These are phyloP conservation scores for Chunga burmeisteri DNA, from an alignment of 2,113 vertebrate genomes.

Conservation along the genomic window DNA sequence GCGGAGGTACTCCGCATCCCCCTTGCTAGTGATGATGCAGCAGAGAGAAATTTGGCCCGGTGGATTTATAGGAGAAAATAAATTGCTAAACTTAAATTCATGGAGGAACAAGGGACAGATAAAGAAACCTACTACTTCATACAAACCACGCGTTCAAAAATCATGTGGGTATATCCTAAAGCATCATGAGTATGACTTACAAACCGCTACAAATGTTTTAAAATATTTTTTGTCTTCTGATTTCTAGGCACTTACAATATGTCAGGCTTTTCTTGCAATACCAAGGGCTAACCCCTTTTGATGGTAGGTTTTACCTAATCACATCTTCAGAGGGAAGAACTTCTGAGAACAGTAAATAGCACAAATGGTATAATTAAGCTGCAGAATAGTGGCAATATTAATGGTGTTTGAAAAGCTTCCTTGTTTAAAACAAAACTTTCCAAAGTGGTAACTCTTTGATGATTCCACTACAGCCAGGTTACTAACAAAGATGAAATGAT, in stretches of 20 bases:
- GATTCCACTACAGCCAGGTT: background rate
- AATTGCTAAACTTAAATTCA: background rate
- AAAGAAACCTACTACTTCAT: background rate
- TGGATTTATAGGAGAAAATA: fast-evolving
- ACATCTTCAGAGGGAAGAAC: background rate
- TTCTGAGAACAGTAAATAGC: background rate
- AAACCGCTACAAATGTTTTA: background rate
- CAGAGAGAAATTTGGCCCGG: fast-evolving
- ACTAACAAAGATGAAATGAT: background rate
- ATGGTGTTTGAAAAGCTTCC: background rate
- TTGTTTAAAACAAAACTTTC: background rate
- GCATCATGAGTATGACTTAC: background rate
- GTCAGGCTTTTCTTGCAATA: background rate
- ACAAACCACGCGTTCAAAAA: background rate
- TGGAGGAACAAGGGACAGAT: background rate
- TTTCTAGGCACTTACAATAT: background rate
- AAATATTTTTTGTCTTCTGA: background rate
- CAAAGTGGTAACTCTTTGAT: background rate
- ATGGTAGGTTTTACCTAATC: background rate
- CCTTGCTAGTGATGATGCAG: fast-evolving
- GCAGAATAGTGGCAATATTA: background rate
- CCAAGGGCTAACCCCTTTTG: background rate
- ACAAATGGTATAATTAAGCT: background rate
- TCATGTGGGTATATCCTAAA: background rate
- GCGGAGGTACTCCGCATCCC: fast-evolving